Evolutionary conservation across 2,113 vertebrate genomes (phyloP).

Genomic region (Sinosuthora webbiana): DNA sequence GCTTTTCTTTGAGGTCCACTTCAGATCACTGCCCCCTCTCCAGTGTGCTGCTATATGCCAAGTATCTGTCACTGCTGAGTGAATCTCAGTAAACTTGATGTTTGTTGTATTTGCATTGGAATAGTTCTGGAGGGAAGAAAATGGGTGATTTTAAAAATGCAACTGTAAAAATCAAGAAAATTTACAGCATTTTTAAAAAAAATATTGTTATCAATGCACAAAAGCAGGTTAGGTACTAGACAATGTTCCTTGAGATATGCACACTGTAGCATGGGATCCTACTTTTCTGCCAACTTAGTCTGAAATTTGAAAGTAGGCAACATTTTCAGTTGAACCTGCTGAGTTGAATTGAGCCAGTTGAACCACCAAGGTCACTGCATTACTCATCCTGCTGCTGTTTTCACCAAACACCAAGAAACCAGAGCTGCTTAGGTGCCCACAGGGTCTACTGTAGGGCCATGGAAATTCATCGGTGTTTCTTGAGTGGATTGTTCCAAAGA

Average conservation of each 20-base stretch:
- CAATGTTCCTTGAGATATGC: not conserved
- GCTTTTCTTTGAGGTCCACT: not conserved
- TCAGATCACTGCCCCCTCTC: not conserved
- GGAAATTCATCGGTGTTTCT: not conserved
- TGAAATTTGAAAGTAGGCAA: not conserved
- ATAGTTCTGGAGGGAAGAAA: not conserved
- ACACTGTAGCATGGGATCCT: not conserved
- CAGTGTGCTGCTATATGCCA: not conserved
- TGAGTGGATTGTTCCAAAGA: not conserved
- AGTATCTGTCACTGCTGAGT: not conserved
- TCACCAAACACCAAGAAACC: not conserved
- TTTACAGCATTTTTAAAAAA: not conserved
- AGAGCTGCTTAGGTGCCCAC: not conserved
- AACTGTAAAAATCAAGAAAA: not conserved
- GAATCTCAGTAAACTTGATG: not conserved
- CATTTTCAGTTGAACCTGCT: not conserved
- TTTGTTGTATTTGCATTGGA: not conserved
- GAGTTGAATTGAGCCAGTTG: not conserved
- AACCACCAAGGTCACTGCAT: not conserved
- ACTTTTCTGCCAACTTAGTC: not conserved
- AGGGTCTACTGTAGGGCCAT: rapidly evolving
- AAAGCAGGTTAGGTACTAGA: not conserved
- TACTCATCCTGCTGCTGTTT: not conserved
- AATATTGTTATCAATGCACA: not conserved
- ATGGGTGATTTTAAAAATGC: not conserved